Conservation (phyloP, 2,113 vertebrate genomes). For the Aspidoscelis tigris region DNA sequence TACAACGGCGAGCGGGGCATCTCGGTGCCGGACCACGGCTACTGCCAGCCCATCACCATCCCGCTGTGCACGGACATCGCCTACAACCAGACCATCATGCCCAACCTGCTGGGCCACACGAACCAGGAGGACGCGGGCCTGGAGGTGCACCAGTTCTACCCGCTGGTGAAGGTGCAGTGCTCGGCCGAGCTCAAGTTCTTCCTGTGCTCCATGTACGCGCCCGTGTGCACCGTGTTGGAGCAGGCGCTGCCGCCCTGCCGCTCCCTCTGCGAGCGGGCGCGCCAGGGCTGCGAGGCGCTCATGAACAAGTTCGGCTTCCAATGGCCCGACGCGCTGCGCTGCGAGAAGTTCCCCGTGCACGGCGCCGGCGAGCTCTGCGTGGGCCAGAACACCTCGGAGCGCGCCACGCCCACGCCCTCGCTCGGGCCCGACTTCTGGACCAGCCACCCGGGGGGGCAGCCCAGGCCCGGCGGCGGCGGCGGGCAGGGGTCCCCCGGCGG, state of each 20-base stretch:
- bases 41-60: slow-evolving; percentile 90
- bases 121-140: slow-evolving; percentile 91
- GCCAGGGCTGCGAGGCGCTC: slow-evolving; percentile 90
- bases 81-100: slow-evolving; percentile 93
- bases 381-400: slow-evolving; percentile 90
- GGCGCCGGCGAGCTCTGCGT: slow-evolving; percentile 92
- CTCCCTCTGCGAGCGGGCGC: slow-evolving; percentile 88
- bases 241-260: slow-evolving; percentile 89
- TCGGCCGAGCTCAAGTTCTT: slow-evolving; percentile 89
- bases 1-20: slow-evolving; percentile 86
- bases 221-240: slow-evolving; percentile 90
- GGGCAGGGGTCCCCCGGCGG: slow-evolving; percentile 35
- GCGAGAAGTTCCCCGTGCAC: slow-evolving; percentile 90
- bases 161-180: slow-evolving; percentile 89
- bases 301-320: slow-evolving; percentile 96
- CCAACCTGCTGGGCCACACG: slow-evolving; percentile 89
- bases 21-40: slow-evolving; percentile 90
- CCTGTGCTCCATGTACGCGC: slow-evolving; percentile 91
- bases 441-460: slow-evolving; percentile 73
- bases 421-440: slow-evolving; percentile 79
- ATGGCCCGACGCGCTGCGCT: slow-evolving; percentile 89
- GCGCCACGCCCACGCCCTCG: slow-evolving; percentile 77
- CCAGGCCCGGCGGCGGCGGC: slow-evolving; percentile 32
- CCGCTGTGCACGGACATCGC: slow-evolving; percentile 92
- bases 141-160: slow-evolving; percentile 92